Base-by-base conservation (phyloP, 2,888 invertebrate species). In the Allygus modestus region DNA sequence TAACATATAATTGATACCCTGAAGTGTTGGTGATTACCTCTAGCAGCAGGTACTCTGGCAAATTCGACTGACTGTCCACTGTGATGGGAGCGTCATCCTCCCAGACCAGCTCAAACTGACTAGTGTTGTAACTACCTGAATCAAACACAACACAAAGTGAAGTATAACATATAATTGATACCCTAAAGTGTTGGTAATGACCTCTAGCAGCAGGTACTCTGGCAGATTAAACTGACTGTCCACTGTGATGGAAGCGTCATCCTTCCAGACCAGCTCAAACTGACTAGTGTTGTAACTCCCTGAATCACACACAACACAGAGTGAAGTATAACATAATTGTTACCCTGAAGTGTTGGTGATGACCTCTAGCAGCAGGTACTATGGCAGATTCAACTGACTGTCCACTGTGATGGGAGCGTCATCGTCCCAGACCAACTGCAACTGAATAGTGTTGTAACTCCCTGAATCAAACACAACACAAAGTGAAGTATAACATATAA, bases 241-340 rank as follows among this genome's bases (percentile, higher is more conserved):
- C 73, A 96, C 92, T 26, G 51, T 93, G 17, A 96, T 95, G 0
- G 96, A 95, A 82, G 93, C 92, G 85, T 93, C 92, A 81, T 93
- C 92, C 89, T 96, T 96, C 97, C 97, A 97, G 89, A 93, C 92
- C 26, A 97, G 89, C 17, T 93, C 91, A 88, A 97, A 91, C 87
- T 95, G 95, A 17, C 94, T 94, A 0, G 94, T 94, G 89, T 96
- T 96, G 90, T 96, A 95, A 89, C 96, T 96, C 97, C 96, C 96
- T 96, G 90, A 37, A 92, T n/a, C n/a, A n/a, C n/a, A n/a, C n/a
- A n/a, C n/a, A n/a, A n/a, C n/a, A n/a, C n/a, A n/a, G n/a, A n/a
- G n/a, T n/a, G n/a, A n/a, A n/a, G n/a, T n/a, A n/a, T n/a, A n/a
- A n/a, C n/a, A n/a, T n/a, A n/a, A n/a, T n/a, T 95, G 0, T 96